These are phyloP conservation scores for Luperina testacea DNA, from an alignment of 2,888 invertebrate genomes.

Conservation along the genomic window DNA sequence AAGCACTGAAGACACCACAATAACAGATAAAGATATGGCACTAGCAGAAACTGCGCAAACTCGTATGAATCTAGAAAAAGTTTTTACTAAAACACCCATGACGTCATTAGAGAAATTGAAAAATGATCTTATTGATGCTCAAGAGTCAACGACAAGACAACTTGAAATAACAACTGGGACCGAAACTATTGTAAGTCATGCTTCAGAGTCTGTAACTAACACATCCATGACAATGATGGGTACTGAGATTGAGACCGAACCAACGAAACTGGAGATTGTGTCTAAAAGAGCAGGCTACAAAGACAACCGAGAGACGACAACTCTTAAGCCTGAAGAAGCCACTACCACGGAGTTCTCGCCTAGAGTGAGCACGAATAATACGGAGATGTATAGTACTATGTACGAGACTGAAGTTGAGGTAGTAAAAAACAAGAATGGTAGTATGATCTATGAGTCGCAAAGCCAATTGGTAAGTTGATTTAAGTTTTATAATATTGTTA, in stretches of 20 bases:
- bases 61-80: constrained; percentile 69
- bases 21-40: constrained; percentile 65
- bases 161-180: constrained; percentile 14
- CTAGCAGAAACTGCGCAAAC: constrained; percentile 71
- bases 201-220: constrained; percentile 15
- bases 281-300: constrained; percentile 82
- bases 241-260: constrained; percentile 11
- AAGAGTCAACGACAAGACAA: constrained; percentile 35
- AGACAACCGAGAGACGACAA: constrained; percentile 74
- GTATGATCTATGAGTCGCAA: constrained; percentile 72
- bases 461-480: constrained; percentile 79
- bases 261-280: constrained; percentile 68
- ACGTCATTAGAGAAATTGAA: constrained; percentile 70
- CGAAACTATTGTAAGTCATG: constrained; percentile 26
- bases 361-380: constrained; percentile 39
- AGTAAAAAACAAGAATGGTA: constrained; percentile 64
- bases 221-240: constrained; percentile 29
- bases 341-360: constrained; percentile 33
- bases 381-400: constrained; percentile 61
- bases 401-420: constrained; percentile 68
- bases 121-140: constrained; percentile 48
- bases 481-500: not conserved
- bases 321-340: constrained; percentile 48
- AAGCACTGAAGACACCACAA: constrained; percentile 54
- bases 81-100: constrained; percentile 67